Percentiles rank a stretch among this genome's conserved stretches.
phyloP scores from a whole-genome alignment of 92 coral and sea anemone genomes.

The Phenganax subtilis region DNA sequence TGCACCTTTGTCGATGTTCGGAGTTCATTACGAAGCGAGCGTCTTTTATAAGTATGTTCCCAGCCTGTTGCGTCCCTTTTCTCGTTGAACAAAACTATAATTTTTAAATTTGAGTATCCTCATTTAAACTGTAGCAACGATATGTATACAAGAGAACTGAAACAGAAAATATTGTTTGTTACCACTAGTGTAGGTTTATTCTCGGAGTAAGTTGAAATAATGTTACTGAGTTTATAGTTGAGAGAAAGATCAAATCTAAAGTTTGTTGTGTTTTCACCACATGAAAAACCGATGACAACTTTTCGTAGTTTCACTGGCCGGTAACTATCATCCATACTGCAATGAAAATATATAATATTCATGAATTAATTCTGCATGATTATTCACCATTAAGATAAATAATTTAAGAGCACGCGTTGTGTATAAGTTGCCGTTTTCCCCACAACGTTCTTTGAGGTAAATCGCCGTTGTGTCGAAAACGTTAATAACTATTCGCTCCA shows the following conservation, averaged over 20 bases:
- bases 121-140: too few relatives aligned
- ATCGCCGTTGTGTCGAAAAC: too few relatives aligned
- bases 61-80: slow-evolving; percentile 92
- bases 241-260: slow-evolving; percentile 82
- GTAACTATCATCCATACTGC: slow-evolving; percentile 89
- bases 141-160: neutral
- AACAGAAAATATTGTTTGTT: neutral
- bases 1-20: slow-evolving; percentile 93
- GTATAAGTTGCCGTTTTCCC: too few relatives aligned
- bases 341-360: slow-evolving; percentile 8
- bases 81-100: slow-evolving; percentile 88
- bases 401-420: too few relatives aligned
- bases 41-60: slow-evolving; percentile 70
- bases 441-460: too few relatives aligned
- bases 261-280: slow-evolving; percentile 67
- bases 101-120: neutral
- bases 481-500: too few relatives aligned
- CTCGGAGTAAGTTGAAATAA: slow-evolving; percentile 82
- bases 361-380: neutral
- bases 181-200: slow-evolving; percentile 95
- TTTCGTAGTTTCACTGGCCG: slow-evolving; percentile 91
- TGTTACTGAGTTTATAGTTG: slow-evolving; percentile 86
- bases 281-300: slow-evolving; percentile 86
- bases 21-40: slow-evolving; percentile 89
- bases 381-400: neutral